phyloP scores from a whole-genome alignment of 2,888 invertebrate species.

The Eremobia ochroleuca region DNA sequence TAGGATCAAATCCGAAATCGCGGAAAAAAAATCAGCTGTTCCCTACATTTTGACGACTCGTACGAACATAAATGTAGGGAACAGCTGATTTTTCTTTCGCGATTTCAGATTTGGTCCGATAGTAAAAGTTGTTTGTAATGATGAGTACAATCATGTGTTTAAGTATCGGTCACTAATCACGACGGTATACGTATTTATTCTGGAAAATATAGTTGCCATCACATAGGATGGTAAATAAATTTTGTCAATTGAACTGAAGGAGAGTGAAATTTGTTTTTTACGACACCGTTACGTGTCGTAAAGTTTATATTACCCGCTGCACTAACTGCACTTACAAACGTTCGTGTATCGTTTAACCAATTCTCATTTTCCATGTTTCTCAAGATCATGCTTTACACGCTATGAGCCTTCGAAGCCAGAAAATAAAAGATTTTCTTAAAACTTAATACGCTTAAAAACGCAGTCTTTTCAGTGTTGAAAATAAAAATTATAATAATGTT shows the following conservation, averaged over 20 bases:
- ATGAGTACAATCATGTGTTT: too few relatives aligned
- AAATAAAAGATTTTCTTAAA: not conserved
- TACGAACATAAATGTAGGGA: too few relatives aligned
- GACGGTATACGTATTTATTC: too few relatives aligned
- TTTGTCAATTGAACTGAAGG: not conserved
- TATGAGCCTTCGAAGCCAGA: not conserved
- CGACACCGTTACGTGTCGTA: not conserved
- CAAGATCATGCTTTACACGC: too few relatives aligned
- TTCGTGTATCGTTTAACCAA: not conserved
- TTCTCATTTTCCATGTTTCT: not conserved
- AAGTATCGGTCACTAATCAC: too few relatives aligned
- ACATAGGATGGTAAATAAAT: not conserved
- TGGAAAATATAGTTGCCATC: not conserved
- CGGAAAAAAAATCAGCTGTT: too few relatives aligned
- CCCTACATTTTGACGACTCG: too few relatives aligned
- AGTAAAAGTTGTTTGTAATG: too few relatives aligned
- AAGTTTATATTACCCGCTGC: not conserved
- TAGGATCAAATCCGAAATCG: too few relatives aligned
- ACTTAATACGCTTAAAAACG: not conserved
- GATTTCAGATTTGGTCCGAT: too few relatives aligned
- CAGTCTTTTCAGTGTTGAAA: not conserved
- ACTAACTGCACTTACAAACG: not conserved
- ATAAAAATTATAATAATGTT: too few relatives aligned
- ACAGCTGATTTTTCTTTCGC: too few relatives aligned
- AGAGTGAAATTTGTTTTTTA: not conserved